Evolutionary conservation across 2,797 vertebrate genomes (phyloP).

Genomic region (Chelidonichthys spinosus): DNA sequence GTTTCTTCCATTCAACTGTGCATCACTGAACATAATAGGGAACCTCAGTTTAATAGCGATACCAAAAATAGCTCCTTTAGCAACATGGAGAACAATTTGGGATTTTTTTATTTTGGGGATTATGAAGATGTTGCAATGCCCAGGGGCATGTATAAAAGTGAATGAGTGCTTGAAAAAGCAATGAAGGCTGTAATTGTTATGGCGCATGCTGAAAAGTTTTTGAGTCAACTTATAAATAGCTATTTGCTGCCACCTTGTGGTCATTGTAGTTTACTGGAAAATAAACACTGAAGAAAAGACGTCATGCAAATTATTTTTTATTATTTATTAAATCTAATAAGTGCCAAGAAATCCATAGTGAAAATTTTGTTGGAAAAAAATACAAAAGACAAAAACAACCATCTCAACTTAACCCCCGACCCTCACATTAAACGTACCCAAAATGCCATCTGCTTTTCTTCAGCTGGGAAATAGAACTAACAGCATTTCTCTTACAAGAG

Average conservation of each 20-base stretch:
- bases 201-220: too few relatives aligned
- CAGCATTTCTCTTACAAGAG: constrained; percentile 29
- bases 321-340: constrained; percentile 64
- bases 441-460: constrained; percentile 30
- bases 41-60: background rate
- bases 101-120: background rate
- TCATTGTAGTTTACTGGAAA: background rate
- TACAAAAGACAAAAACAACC: background rate
- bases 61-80: background rate
- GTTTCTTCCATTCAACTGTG: background rate
- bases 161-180: background rate
- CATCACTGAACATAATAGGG: background rate
- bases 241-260: constrained; percentile 62
- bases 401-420: constrained; percentile 10
- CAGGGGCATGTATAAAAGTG: background rate
- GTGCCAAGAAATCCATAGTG: constrained; percentile 56
- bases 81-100: background rate
- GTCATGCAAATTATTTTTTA: constrained; percentile 37
- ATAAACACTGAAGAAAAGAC: background rate
- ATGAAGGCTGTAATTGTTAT: background rate
- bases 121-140: background rate
- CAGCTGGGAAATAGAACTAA: constrained; percentile 41
- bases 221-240: background rate
- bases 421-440: constrained; percentile 38
- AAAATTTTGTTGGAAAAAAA: constrained; percentile 15